These are phyloP conservation scores for Malurus elegans DNA, from an alignment of 2,113 vertebrate genomes.

Conservation along the genomic window DNA sequence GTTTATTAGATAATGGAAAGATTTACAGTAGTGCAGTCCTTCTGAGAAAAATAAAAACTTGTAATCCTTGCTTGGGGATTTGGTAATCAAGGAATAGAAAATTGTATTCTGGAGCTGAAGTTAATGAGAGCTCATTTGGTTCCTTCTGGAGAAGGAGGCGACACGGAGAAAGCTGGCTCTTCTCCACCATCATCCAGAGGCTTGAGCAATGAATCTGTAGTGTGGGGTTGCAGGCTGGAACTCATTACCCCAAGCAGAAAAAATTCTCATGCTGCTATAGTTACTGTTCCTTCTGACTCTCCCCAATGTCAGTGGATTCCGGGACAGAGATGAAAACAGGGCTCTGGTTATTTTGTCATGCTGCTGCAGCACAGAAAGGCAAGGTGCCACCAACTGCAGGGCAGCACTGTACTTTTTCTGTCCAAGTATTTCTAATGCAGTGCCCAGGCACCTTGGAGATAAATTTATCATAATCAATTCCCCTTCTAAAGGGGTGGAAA, in stretches of 20 bases:
- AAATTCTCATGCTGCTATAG: neutral
- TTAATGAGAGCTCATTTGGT: conserved; percentile 5
- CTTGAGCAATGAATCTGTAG: neutral
- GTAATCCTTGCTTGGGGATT: conserved; percentile 2
- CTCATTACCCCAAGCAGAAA: neutral
- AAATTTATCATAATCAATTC: neutral
- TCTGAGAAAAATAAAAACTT: conserved; percentile 42
- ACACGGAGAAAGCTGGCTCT: neutral
- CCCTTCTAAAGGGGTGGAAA: neutral
- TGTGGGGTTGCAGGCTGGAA: neutral
- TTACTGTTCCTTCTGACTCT: neutral
- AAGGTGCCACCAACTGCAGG: neutral
- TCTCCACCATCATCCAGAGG: neutral
- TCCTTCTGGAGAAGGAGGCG: neutral
- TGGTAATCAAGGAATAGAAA: conserved; percentile 46
- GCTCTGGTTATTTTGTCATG: neutral
- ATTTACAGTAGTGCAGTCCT: conserved; percentile 22
- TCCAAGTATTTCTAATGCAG: neutral
- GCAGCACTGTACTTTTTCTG: neutral
- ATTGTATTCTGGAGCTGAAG: conserved; percentile 26
- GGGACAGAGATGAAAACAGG: neutral
- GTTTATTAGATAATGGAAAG: conserved; percentile 53
- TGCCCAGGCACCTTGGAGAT: neutral
- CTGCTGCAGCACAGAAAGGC: neutral
- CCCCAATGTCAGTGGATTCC: neutral